A percentile compares a stretch with the other conserved stretches of the same genome.
Conservation (phyloP, 2,113 vertebrate species). For the Pachypanchax playfairii region DNA sequence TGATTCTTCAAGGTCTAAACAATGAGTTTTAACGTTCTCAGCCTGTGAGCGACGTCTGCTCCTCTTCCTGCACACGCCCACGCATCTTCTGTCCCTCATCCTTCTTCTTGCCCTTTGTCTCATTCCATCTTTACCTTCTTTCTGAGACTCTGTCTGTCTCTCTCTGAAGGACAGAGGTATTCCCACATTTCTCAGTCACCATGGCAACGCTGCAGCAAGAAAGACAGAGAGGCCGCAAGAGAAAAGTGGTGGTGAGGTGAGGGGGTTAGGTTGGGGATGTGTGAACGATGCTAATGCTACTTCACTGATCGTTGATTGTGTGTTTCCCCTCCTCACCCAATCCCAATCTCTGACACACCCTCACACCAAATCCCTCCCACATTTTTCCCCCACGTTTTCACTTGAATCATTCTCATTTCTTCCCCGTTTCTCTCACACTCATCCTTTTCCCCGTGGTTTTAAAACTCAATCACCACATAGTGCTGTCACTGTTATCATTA, state of each 20-base stretch:
- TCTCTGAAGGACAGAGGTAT: slow-evolving; percentile 85
- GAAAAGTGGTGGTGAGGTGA: slow-evolving; percentile 39
- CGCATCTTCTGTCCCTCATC: background rate
- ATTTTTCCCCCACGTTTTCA: slow-evolving; percentile 25
- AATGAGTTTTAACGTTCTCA: slow-evolving; percentile 46
- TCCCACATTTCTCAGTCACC: slow-evolving; percentile 81
- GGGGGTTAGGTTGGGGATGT: slow-evolving; percentile 45
- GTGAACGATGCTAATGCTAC: slow-evolving; percentile 78
- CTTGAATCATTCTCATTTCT: slow-evolving; percentile 23
- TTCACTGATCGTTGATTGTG: slow-evolving; percentile 71
- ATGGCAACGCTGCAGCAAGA: slow-evolving; percentile 83
- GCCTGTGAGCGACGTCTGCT: slow-evolving; percentile 29
- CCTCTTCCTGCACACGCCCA: background rate
- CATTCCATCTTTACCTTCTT: slow-evolving; percentile 26
- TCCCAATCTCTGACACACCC: slow-evolving; percentile 9
- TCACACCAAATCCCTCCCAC: background rate
- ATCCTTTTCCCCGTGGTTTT: slow-evolving; percentile 52
- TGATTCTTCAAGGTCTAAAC: slow-evolving; percentile 49
- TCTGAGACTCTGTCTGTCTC: slow-evolving; percentile 38
- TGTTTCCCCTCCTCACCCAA: slow-evolving; percentile 1
- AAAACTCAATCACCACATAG: slow-evolving; percentile 61
- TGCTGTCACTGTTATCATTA: slow-evolving; percentile 70
- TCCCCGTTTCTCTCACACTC: slow-evolving; percentile 30
- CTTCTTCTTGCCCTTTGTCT: slow-evolving; percentile 14
- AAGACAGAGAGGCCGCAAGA: slow-evolving; percentile 70